Evolutionary conservation across 2,797 vertebrate species (phyloP), one percentile per base, ranked within the genome.

Genomic region (Semaprochilodus insignis): DNA sequence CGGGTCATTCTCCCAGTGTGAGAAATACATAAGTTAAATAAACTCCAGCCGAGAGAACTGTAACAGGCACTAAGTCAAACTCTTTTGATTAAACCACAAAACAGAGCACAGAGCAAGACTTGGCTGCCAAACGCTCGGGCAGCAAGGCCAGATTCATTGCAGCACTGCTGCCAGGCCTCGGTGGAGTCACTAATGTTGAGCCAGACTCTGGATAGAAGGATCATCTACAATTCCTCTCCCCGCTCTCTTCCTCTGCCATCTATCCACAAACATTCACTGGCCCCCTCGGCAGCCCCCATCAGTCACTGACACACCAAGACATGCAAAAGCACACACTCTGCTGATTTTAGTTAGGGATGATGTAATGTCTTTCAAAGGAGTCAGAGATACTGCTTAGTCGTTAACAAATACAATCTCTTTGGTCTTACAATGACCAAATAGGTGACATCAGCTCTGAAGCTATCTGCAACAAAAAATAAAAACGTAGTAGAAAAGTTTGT

Each of bases 21-120:
- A 87, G 77, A 86, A 86, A 86, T 81, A 63, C 66, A 77, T 67
- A 84, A 81, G 83, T 82, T 85, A 73, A 89, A 86, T 76, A 87
- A 87, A 85, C 83, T 67, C 21, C 31, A 78, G 82, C 74, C 76
- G 71, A 76, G 80, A 85, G 81, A 77, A 83, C 87, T 74, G 27
- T 78, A 78, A 59, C 82, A 67, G 85, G 80, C 82, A 83, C 78
- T 2, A 59, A 66, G 69, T 85, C 57, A 81, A 77, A 82, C 72
- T 79, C 72, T 70, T 44, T 86, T 82, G 85, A 75, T 75, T 57
- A 80, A 81, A 76, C 78, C 83, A 85, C 72, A 73, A 83, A 81
- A 69, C 74, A 51, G 78, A 74, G 52, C 77, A 71, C 36, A 14
- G 34, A 78, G 69, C n/a, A 66, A 75, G 55, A 11, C 72, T 69